Evolutionary conservation across 2,888 invertebrate species (phyloP), one percentile per base, ranked within the genome.

Genomic region (Leucophenga maculata): DNA sequence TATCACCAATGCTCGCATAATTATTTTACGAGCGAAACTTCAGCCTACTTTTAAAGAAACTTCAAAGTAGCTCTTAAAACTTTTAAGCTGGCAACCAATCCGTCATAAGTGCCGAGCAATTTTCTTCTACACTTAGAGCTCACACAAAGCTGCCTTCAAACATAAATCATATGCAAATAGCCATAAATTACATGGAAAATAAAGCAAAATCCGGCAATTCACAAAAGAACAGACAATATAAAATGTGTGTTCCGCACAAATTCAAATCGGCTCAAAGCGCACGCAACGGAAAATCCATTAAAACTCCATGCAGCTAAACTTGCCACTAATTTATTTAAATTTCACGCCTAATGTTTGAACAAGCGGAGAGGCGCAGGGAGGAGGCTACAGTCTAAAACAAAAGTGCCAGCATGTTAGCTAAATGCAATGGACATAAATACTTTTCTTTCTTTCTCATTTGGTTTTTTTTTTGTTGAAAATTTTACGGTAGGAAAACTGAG

Each of bases 231-330:
- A 26, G 26, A 26, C 26, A 26, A 26, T 26, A 26, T 26, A 26
- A 26, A 26, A 26, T 26, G 26, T 26, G 26, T 26, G 26, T 26
- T 14, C 11, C 8, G 1, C 31, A 9, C 31, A 26, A 57, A 14
- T 57, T 14, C 26, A 57, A 57, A 57, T 6, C 57, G n/a, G n/a
- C 32, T 57, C 57, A 57, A 57, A 11, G 14, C 26, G 14, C 57
- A 57, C 57, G 57, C 57, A 57, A 16, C 57, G 14, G 14, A 60
- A 60, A 32, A 60, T 39, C 39, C 39, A 60, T 26, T n/a, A 60
- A 16, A 22, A 20, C 26, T 26, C 26, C 26, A 26, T 26, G 26
- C 26, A 3, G 4, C 26, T 26, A 26, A 26, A 26, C 26, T 26
- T 26, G 2, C 8, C n/a, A 31, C 20, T 57, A 57, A 57, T 57